Conservation (phyloP, 2,797 vertebrate species). For the Pangasius krempfi region DNA sequence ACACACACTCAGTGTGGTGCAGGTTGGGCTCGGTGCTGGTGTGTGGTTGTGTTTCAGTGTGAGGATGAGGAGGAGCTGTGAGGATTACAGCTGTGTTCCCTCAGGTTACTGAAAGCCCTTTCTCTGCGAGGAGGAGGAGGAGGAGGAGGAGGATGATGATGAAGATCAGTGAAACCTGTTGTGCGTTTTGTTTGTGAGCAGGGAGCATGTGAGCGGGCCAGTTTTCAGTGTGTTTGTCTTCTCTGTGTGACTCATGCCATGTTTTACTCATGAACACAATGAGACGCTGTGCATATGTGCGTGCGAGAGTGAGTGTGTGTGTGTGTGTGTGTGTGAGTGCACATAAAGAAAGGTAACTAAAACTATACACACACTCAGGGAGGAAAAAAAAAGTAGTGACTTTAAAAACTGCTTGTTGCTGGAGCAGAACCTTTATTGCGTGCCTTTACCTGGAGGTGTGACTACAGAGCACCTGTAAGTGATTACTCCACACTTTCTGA, state of each 20-base stretch:
- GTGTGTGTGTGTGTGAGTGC: too few species aligned
- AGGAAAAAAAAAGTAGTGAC: neutral
- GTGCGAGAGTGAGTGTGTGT: neutral
- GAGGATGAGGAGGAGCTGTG: neutral
- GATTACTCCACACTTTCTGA: neutral
- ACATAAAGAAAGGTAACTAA: neutral
- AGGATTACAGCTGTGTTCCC: neutral
- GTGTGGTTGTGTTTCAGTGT: neutral
- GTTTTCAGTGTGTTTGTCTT: conserved; percentile 4
- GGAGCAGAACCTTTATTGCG: neutral
- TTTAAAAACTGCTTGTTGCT: neutral
- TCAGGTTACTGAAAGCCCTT: neutral
- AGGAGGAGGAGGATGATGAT: too few species aligned
- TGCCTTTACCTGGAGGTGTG: neutral
- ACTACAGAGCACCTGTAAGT: neutral
- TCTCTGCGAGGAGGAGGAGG: neutral
- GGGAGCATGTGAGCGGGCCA: neutral
- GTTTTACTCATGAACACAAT: neutral
- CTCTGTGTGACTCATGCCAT: neutral
- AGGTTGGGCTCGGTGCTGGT: neutral
- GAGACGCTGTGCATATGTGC: neutral
- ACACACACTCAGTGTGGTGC: neutral
- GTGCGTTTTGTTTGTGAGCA: neutral
- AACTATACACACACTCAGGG: neutral
- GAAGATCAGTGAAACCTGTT: conserved; percentile 36